phyloP scores from a whole-genome alignment of 2,113 vertebrate genomes.

The Atherinomorus stipes region DNA sequence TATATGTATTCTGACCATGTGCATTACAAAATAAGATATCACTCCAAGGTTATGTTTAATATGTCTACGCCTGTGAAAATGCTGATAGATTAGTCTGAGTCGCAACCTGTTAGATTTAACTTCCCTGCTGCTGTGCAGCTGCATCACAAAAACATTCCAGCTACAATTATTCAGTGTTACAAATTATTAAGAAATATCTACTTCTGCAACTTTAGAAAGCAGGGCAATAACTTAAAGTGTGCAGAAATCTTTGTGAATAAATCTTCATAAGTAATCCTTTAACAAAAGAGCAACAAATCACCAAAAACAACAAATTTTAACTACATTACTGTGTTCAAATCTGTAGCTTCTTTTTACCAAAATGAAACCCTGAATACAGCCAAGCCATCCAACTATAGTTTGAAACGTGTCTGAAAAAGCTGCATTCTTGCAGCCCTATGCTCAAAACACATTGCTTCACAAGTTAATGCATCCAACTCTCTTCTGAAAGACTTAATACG shows the following conservation, averaged over 20 bases:
- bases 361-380: background rate
- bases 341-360: background rate
- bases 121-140: slow-evolving; percentile 24
- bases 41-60: slow-evolving; percentile 33
- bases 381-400: slow-evolving; percentile 25
- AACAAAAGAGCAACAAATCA: background rate
- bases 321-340: background rate
- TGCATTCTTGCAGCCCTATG: background rate
- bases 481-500: slow-evolving; percentile 38
- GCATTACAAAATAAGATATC: slow-evolving; percentile 59
- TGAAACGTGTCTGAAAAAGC: background rate
- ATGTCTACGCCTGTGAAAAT: slow-evolving; percentile 31
- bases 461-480: slow-evolving; percentile 12
- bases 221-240: slow-evolving; percentile 16
- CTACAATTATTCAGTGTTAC: background rate
- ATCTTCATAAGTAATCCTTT: background rate
- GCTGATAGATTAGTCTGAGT: slow-evolving; percentile 44
- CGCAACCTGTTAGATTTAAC: slow-evolving; percentile 32
- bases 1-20: slow-evolving; percentile 53
- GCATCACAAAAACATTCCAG: background rate
- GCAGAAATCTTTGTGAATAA: background rate
- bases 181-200: background rate
- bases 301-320: background rate
- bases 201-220: background rate
- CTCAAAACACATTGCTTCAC: slow-evolving; percentile 17